A percentile compares a stretch with the other conserved stretches of the same genome.
phyloP scores from a whole-genome alignment of 1,140 invertebrate species.

The Procambarus clarkii region DNA sequence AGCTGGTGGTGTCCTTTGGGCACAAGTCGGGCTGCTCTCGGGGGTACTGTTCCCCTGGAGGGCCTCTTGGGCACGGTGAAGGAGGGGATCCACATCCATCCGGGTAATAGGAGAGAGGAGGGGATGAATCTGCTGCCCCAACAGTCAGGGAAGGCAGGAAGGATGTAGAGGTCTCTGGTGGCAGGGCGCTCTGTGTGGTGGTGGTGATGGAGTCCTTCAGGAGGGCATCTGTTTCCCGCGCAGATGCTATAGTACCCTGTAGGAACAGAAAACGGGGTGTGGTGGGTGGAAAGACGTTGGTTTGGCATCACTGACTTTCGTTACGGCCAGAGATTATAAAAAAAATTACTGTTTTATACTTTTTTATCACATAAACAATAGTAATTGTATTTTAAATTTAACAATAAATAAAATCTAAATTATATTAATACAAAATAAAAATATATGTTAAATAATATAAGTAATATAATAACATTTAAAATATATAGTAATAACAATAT shows the following conservation, averaged over 20 bases:
- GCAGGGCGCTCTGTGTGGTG: not conserved
- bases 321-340: no score
- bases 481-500: no score
- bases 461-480: no score
- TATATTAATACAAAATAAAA: no score
- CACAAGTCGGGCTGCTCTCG: not conserved
- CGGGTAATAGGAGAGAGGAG: not conserved
- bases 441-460: no score
- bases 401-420: no score
- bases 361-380: no score
- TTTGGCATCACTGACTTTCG: no score
- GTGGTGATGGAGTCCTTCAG: not conserved
- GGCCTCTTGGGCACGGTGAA: not conserved
- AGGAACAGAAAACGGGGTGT: not conserved
- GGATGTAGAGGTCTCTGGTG: not conserved
- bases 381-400: no score
- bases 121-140: no score
- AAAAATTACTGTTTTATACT: no score
- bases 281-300: no score
- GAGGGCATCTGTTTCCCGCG: not conserved
- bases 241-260: not conserved
- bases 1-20: not conserved
- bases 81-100: not conserved
- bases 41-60: not conserved
- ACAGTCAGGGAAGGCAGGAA: not conserved